Base-by-base conservation (phyloP, 2,797 vertebrate species). In the Staurois parvus region DNA sequence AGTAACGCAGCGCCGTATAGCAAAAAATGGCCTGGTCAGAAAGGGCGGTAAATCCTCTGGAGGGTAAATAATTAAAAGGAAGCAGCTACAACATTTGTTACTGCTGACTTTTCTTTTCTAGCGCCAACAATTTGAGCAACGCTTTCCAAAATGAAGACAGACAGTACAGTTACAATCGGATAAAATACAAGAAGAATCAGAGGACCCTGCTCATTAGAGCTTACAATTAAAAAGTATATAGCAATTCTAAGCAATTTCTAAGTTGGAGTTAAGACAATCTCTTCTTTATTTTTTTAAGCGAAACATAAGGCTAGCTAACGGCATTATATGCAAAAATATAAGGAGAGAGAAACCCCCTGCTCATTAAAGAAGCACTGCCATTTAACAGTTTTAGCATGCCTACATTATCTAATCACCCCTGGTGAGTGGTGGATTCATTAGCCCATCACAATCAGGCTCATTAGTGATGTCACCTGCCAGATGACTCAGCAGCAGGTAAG, bases 381-480 rank as follows among this genome's bases (percentile, higher is more conserved):
- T 37, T 40, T 24, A 37, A 42, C 70, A 40, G 70, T 13, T 42
- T 26, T 72, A 72, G n/a, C 34, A n/a, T 26, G 10, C 19, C 70
- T n/a, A 45, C 34, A 26, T n/a, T 11, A 26, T 12, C 62, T 32
- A 32, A 30, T 2, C 30, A 59, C 29, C 74, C 30, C 19, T 59
- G 48, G 52, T 34, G 48, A 76, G 52, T 56, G 52, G 19, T 21
- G 34, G 28, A 72, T 24, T 70, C 68, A 70, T 70, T 70, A 70
- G 68, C 32, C 21, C 24, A 34, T 24, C 68, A 70, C 30, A 52
- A 52, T 52, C 48, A 72, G 70, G 37, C 21, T 72, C 70, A 72
- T 42, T 72, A 72, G n/a, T 42, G 70, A 72, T 42, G 70, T 72
- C 70, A 72, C 70, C 70, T 42, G 70, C 70, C 37, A 45, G 70